Percentiles rank a stretch among this genome's conserved stretches.
Conservation (phyloP, 1,140 invertebrate species). For the Cepaea nemoralis region DNA sequence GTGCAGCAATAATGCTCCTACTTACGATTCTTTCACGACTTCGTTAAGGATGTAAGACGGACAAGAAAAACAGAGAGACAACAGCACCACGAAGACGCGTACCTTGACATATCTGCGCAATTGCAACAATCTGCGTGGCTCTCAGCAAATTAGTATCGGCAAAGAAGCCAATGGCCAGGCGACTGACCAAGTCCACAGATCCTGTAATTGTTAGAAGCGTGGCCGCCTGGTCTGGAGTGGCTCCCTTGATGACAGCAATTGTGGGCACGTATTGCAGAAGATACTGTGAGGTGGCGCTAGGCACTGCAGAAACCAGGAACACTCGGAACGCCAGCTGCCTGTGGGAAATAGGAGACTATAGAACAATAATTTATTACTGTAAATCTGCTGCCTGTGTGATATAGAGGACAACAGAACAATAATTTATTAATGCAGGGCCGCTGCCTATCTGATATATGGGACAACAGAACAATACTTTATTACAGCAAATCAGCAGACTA, state of each 20-base stretch:
- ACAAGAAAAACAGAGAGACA: no score
- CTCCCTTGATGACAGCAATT: constrained; percentile 28
- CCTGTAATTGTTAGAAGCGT: constrained; percentile 12
- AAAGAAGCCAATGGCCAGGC: neutral
- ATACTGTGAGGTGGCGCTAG: constrained; percentile 17
- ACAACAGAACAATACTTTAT: no score
- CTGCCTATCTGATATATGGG: no score
- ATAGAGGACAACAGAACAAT: no score
- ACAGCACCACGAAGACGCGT: no score
- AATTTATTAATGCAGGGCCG: no score
- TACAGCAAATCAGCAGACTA: no score
- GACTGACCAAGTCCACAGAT: constrained; percentile 19
- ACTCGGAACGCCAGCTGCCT: constrained; percentile 3
- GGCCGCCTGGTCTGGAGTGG: neutral
- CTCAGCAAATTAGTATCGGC: neutral
- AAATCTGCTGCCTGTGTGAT: no score
- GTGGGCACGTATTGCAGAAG: constrained; percentile 17
- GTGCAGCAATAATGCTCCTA: no score
- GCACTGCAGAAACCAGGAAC: neutral
- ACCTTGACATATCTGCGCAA: constrained; percentile 23
- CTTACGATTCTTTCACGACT: no score
- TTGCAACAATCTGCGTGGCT: constrained; percentile 18
- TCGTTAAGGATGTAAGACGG: no score
- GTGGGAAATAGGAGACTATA: neutral
- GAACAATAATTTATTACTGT: no score